Percentiles rank a stretch among this genome's conserved stretches.
These are phyloP conservation scores for Zaprionus inermis DNA, from an alignment of 1,140 invertebrate species.

Conservation along the genomic window DNA sequence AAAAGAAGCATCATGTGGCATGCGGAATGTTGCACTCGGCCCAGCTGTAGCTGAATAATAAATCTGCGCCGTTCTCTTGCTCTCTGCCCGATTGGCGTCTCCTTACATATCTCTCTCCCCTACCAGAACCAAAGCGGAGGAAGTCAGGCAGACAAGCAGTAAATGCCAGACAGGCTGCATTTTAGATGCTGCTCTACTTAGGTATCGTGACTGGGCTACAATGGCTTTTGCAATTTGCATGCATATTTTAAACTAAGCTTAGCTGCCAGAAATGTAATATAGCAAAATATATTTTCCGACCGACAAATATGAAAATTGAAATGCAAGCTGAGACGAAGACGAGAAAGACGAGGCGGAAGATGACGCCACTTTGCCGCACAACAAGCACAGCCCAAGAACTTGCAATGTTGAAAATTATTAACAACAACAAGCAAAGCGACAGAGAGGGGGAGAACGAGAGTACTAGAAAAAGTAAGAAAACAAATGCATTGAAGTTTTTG, in stretches of 20 bases:
- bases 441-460: not conserved
- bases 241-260: conserved; percentile 65
- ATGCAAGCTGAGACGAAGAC: conserved; percentile 39
- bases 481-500: conserved; percentile 69
- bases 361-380: conserved; percentile 6
- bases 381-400: conserved; percentile 42
- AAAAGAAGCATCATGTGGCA: conserved; percentile 48
- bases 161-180: conserved; percentile 46
- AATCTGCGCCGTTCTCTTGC: conserved; percentile 35
- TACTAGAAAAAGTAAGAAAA: conserved; percentile 33
- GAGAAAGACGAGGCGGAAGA: conserved; percentile 15
- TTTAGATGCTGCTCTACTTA: conserved; percentile 67
- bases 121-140: conserved; percentile 8
- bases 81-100: not conserved
- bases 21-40: conserved; percentile 17
- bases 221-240: conserved; percentile 65
- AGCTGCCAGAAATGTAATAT: conserved; percentile 59
- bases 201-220: conserved; percentile 71
- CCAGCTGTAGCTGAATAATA: conserved; percentile 56
- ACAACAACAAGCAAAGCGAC: conserved; percentile 27
- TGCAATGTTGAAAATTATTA: conserved; percentile 63
- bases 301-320: conserved; percentile 62
- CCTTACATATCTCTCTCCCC: too few relatives aligned
- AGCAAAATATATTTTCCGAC: conserved; percentile 23
- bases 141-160: conserved; percentile 40